These are phyloP conservation scores for Chionodraco myersi DNA, from an alignment of 2,113 vertebrate genomes.

Conservation along the genomic window DNA sequence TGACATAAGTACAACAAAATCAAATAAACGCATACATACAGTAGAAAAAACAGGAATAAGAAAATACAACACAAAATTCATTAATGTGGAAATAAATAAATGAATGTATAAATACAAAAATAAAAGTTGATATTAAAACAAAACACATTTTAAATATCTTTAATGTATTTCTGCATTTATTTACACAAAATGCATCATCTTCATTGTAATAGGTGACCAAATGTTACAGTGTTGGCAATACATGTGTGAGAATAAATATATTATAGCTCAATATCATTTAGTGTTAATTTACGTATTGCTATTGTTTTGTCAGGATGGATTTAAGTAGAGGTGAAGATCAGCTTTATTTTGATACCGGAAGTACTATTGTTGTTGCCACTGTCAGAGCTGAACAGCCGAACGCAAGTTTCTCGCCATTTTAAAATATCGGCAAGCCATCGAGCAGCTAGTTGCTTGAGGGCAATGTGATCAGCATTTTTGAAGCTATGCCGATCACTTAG, in stretches of 20 bases:
- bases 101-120: too few relatives aligned
- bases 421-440: constrained; percentile 43
- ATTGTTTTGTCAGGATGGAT: too few relatives aligned
- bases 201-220: background rate
- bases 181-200: background rate
- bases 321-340: accelerated
- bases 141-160: too few relatives aligned
- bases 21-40: too few relatives aligned
- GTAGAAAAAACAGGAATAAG: too few relatives aligned
- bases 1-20: too few relatives aligned
- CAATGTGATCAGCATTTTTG: constrained; percentile 44
- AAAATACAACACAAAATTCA: too few relatives aligned
- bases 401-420: constrained; percentile 77
- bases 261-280: too few relatives aligned
- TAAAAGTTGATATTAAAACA: too few relatives aligned
- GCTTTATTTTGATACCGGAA: constrained; percentile 70
- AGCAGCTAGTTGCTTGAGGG: constrained; percentile 20
- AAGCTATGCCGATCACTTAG: constrained; percentile 70
- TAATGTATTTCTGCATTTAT: too few relatives aligned
- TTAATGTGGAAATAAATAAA: too few relatives aligned
- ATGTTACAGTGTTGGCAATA: background rate
- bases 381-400: constrained; percentile 37
- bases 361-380: constrained; percentile 23
- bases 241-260: background rate
- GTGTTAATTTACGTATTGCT: too few relatives aligned